Evolutionary conservation across 1,140 invertebrate species (phyloP), one percentile per base, ranked within the genome.

Genomic region (Babylonia areolata): DNA sequence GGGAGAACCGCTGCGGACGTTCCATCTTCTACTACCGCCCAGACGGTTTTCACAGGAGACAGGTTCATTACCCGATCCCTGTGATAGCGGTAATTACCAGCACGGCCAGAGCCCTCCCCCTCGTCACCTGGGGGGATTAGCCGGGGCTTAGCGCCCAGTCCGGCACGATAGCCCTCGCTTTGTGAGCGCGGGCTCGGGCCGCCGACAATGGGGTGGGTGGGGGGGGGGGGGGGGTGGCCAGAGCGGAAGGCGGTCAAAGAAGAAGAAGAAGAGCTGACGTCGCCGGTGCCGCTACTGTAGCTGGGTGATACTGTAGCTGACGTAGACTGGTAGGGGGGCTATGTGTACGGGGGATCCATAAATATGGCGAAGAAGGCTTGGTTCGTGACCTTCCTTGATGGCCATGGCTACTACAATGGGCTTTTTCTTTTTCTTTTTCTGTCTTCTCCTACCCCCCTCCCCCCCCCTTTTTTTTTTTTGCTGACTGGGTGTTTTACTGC

Each of bases 91-190:
- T 64, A 64, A 64, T 64, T 64, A 64, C 58, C 58, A 64, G 12
- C 58, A 23, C 17, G 58, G 28, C 58, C 28, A 5, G 58, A 20
- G 58, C 15, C 28, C 58, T 20, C 28, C 15, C 5, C 58, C 58
- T n/a, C 28, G 58, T 64, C 58, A 64, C 58, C 58, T 64, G 58
- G 58, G 58, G 58, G 58, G 58, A 64, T 64, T 64, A 64, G 58
- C 15, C 12, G 15, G 15, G 58, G 58, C 58, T 64, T 64, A 64
- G 58, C 15, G 58, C 58, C 15, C 15, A 23, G 58, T 64, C 58
- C 58, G 6, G 58, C 58, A 64, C 58, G 58, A 64, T n/a, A 64
- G 58, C 58, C 20, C 58, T 12, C 28, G 58, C 58, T n/a, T 64
- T 64, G 58, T 64, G 28, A 23, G 58, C 15, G 17, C 12, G 20